A percentile compares a stretch with the other conserved stretches of the same genome.
Conservation (phyloP, 2,113 vertebrate species). For the Herpetotheres cachinnans region DNA sequence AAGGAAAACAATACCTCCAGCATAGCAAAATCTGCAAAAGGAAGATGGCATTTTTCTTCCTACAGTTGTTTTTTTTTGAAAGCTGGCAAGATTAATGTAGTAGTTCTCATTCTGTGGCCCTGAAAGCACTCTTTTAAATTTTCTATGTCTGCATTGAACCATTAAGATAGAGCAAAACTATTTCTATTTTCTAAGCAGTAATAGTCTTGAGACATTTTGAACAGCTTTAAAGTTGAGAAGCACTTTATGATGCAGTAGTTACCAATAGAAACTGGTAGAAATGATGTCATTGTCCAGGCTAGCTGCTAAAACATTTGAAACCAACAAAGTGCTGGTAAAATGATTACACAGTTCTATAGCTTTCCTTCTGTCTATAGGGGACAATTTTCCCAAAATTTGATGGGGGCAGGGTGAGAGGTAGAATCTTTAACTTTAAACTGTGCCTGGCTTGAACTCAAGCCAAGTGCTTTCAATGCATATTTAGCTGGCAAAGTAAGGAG, state of each 20-base stretch:
- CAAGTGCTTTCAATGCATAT: neutral
- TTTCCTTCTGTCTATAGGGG: neutral
- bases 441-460: neutral
- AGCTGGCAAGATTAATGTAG: neutral
- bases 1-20: neutral
- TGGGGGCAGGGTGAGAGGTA: neutral
- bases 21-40: neutral
- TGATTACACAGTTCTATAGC: neutral
- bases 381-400: neutral
- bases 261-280: neutral
- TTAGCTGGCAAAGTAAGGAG: neutral
- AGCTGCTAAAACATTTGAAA: neutral
- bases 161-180: neutral
- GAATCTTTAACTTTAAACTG: neutral
- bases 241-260: neutral
- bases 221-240: neutral
- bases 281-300: neutral
- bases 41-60: neutral
- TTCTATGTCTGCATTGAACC: neutral
- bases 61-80: neutral
- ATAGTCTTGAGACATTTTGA: neutral
- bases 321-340: neutral
- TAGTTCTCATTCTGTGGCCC: neutral
- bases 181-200: neutral
- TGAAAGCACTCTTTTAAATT: neutral